Evolutionary conservation across 2,888 invertebrate species (phyloP).

Genomic region (Criorhina ranunculi): DNA sequence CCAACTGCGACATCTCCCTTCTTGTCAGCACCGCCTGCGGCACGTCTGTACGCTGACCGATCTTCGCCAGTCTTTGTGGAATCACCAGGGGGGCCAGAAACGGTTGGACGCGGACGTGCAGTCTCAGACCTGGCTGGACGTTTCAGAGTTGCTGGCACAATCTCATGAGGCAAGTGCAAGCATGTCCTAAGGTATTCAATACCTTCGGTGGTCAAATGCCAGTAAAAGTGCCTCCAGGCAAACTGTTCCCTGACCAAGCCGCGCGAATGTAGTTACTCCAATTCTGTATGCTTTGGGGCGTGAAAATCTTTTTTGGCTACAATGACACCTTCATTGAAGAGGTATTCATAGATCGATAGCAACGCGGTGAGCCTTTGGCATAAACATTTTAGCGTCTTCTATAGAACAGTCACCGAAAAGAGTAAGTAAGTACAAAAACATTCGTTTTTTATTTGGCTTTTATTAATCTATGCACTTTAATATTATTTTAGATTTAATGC

Average conservation of each 20-base stretch:
- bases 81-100: slow-evolving; percentile 89
- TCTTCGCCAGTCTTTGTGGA: slow-evolving; percentile 91
- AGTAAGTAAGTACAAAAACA: too few species aligned
- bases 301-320: slow-evolving; percentile 99
- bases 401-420: slow-evolving; percentile 84
- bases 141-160: slow-evolving; percentile 98
- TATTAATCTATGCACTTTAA: too few species aligned
- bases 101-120: too few species aligned
- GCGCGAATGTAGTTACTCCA: slow-evolving; percentile 97
- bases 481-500: too few species aligned
- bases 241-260: slow-evolving; percentile 99
- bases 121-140: slow-evolving; percentile 94
- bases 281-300: slow-evolving; percentile 98
- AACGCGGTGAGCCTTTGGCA: slow-evolving; percentile 99
- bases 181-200: slow-evolving; percentile 98
- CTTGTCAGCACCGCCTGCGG: slow-evolving; percentile 93
- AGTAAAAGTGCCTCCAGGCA: slow-evolving; percentile 99
- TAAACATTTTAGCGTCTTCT: slow-evolving; percentile 92
- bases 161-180: slow-evolving; percentile 98
- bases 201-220: slow-evolving; percentile 98
- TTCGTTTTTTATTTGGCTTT: too few species aligned
- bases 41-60: slow-evolving; percentile 92
- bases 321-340: slow-evolving; percentile 99
- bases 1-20: too few species aligned
- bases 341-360: slow-evolving; percentile 98